Conservation (phyloP, 2,888 invertebrate species). For the Drosophila affinis region DNA sequence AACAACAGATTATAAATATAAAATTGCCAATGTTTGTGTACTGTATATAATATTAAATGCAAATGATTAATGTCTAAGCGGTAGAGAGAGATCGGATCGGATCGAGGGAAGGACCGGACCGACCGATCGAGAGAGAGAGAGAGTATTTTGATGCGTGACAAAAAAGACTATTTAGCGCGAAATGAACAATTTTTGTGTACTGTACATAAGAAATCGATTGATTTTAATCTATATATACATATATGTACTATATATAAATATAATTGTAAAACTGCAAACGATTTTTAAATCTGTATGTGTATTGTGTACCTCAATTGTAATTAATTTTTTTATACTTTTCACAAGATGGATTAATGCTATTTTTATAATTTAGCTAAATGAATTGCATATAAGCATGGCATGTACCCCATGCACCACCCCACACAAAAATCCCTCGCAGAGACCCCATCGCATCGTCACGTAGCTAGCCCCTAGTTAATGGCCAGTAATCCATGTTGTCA, state of each 20-base stretch:
- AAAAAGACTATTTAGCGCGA: slow-evolving; percentile 75
- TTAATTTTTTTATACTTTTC: slow-evolving; percentile 62
- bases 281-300: slow-evolving; percentile 71
- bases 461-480: slow-evolving; percentile 58
- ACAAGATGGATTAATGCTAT: slow-evolving; percentile 54
- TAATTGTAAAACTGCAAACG: slow-evolving; percentile 72
- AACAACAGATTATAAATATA: slow-evolving; percentile 43
- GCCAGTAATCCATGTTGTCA: slow-evolving; percentile 67
- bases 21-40: slow-evolving; percentile 69
- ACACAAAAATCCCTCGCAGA: slow-evolving; percentile 34
- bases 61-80: slow-evolving; percentile 67
- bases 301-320: slow-evolving; percentile 78
- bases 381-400: slow-evolving; percentile 55
- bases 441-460: slow-evolving; percentile 20
- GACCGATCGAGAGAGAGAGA: slow-evolving; percentile 2
- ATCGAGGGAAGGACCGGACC: background rate
- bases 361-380: slow-evolving; percentile 77
- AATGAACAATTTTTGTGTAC: slow-evolving; percentile 74
- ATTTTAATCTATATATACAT: slow-evolving; percentile 68
- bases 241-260: slow-evolving; percentile 39
- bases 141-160: slow-evolving; percentile 68
- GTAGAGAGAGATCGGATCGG: slow-evolving; percentile 11
- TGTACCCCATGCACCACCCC: background rate
- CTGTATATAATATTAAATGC: slow-evolving; percentile 66
- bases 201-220: slow-evolving; percentile 73